phyloP scores from a whole-genome alignment of 2,888 invertebrate genomes.

The Chymomyza fuscimana region DNA sequence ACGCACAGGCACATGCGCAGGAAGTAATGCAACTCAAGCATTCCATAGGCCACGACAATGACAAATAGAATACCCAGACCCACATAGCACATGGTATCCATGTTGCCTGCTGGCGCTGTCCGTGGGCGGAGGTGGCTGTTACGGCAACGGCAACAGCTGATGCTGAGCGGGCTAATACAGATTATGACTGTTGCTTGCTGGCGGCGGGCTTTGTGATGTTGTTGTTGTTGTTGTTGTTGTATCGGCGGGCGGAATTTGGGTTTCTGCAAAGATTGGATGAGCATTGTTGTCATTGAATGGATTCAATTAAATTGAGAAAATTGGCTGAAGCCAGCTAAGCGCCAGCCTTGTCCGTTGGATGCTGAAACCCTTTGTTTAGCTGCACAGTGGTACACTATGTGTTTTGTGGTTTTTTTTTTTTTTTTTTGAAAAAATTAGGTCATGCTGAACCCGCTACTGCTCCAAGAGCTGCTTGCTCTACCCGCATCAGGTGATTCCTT shows the following conservation, averaged over 20 bases:
- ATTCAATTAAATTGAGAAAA: conserved; percentile 15
- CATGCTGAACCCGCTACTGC: conserved; percentile 28
- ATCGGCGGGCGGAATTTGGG: neutral
- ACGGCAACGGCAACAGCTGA: neutral
- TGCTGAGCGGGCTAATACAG: neutral
- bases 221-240: neutral
- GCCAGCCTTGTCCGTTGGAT: neutral
- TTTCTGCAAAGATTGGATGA: neutral
- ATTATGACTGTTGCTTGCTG: neutral
- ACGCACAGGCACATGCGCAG: conserved; percentile 85
- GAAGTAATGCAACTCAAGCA: conserved; percentile 88
- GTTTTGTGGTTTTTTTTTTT: neutral
- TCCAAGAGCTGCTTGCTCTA: neutral
- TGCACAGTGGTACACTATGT: neutral
- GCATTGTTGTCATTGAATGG: neutral
- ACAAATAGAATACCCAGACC: conserved; percentile 68
- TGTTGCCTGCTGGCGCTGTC: conserved; percentile 43
- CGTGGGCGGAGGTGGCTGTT: neutral
- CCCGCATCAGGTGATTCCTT: conserved; percentile 46
- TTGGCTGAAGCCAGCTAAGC: conserved; percentile 25
- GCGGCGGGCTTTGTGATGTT: neutral
- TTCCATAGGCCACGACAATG: conserved; percentile 82
- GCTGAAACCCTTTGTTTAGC: neutral
- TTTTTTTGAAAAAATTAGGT: conserved; percentile 48
- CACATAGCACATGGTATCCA: conserved; percentile 73